Evolutionary conservation across 2,888 invertebrate species (phyloP), one percentile per base, ranked within the genome.

Genomic region (Bembecia ichneumoniformis): DNA sequence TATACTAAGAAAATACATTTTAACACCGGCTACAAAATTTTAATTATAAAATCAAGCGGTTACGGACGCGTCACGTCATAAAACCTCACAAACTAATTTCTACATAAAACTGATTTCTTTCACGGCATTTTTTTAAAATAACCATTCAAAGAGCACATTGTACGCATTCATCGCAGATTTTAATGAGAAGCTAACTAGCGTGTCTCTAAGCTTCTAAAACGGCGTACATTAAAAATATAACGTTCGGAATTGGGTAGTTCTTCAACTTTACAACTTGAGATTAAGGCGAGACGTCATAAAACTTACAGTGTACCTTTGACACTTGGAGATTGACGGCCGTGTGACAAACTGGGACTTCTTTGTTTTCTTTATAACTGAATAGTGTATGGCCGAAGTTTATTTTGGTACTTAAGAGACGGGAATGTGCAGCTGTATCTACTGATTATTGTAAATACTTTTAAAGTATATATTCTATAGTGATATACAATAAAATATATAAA

Each of bases 261-360:
- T 53, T 47, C 49, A 53, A 46, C 58, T 62, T 64, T 56, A 66
- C 51, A 52, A 50, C 55, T 47, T 20, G 35, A 51, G 58, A 65
- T 70, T 66, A 63, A 56, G 60, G 62, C 70, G 68, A 58, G 62
- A 66, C 63, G 65, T 52, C 51, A 55, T 68, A 63, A 66, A 66
- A 55, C 49, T 54, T 58, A 59, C 58, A 56, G 50, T 59, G 59
- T 57, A 53, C 58, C 55, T 59, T 63, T 62, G 57, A 55, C 46
- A 51, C 47, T 47, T 48, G 43, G 13, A 43, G 43, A 47, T 44
- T 50, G 47, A 50, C 50, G 47, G 50, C 43, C 47, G 50, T 50
- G 47, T 13, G 9, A 36, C 36, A 16, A 44, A 44, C 17, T n/a
- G 13, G 17, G 15, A 44, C 40, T 13, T 40, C 13, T 40, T 40